These are phyloP conservation scores for Artemia sp. DNA, from an alignment of 2,888 invertebrate genomes.

Conservation along the genomic window DNA sequence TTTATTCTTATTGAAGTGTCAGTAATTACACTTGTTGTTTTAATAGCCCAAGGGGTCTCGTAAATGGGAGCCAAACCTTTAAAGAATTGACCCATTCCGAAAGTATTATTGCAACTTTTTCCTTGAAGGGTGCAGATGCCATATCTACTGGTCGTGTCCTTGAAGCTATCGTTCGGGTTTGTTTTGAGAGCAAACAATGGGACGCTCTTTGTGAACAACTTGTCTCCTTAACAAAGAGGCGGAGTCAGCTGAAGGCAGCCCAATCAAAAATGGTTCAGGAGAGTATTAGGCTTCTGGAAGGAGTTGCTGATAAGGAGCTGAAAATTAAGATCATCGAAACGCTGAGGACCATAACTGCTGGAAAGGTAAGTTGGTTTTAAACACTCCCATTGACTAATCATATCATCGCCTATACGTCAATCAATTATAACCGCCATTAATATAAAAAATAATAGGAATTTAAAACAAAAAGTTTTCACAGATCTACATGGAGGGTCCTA, in stretches of 20 bases:
- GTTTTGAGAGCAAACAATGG: constrained; percentile 80
- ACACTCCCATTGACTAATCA: no score
- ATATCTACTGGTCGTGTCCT: constrained; percentile 80
- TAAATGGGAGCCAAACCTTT: no score
- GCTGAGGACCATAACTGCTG: constrained; percentile 81
- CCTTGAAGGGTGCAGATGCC: constrained; percentile 71
- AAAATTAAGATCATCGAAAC: constrained; percentile 91
- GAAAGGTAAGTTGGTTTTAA: constrained; percentile 45
- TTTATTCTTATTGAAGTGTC: no score
- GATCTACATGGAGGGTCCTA: no score
- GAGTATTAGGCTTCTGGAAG: constrained; percentile 77
- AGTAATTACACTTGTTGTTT: neutral
- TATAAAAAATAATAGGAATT: no score
- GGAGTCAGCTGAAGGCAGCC: constrained; percentile 89
- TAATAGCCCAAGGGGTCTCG: no score
- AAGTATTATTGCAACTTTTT: no score
- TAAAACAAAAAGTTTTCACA: no score
- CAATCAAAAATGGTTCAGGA: constrained; percentile 95
- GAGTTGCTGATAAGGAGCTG: constrained; percentile 72
- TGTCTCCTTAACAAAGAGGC: constrained; percentile 68
- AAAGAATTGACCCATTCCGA: no score
- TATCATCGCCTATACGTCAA: no score
- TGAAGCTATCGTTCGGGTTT: constrained; percentile 79
- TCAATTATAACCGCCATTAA: no score
- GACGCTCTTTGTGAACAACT: constrained; percentile 83